A percentile compares a stretch with the other conserved stretches of the same genome.
Conservation (phyloP, 2,888 invertebrate species). For the Meteorus cinctellus region DNA sequence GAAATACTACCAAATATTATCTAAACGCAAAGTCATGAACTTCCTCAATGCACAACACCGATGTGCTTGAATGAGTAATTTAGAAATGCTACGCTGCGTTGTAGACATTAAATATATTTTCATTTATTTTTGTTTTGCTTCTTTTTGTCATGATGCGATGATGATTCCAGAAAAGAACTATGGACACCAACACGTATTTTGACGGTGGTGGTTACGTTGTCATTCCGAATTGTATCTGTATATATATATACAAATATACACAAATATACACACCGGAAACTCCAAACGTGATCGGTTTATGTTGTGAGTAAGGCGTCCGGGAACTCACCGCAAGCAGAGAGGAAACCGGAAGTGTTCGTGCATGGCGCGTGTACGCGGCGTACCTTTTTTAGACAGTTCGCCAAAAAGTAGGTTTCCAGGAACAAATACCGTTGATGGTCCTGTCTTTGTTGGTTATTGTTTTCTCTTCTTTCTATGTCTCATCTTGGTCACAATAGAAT, state of each 20-base stretch:
- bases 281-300: conserved; percentile 61
- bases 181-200: conserved; percentile 40
- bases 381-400: conserved; percentile 49
- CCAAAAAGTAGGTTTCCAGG: conserved; percentile 54
- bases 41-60: no score
- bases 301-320: conserved; percentile 58
- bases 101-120: neutral
- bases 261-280: conserved; percentile 56
- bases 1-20: no score
- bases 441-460: neutral
- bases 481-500: no score
- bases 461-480: neutral
- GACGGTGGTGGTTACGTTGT: conserved; percentile 35
- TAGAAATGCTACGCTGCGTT: neutral
- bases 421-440: conserved; percentile 45
- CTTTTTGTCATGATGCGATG: no score
- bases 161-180: conserved; percentile 20
- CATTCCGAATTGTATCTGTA: conserved; percentile 45
- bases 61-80: neutral
- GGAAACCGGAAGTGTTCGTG: conserved; percentile 60
- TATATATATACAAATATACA: conserved; percentile 14
- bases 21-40: no score
- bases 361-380: conserved; percentile 36
- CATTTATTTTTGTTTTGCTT: conserved; percentile 23
- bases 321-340: conserved; percentile 52